Evolutionary conservation across 1,140 invertebrate species (phyloP).

Genomic region (Amphibalanus amphitrite): DNA sequence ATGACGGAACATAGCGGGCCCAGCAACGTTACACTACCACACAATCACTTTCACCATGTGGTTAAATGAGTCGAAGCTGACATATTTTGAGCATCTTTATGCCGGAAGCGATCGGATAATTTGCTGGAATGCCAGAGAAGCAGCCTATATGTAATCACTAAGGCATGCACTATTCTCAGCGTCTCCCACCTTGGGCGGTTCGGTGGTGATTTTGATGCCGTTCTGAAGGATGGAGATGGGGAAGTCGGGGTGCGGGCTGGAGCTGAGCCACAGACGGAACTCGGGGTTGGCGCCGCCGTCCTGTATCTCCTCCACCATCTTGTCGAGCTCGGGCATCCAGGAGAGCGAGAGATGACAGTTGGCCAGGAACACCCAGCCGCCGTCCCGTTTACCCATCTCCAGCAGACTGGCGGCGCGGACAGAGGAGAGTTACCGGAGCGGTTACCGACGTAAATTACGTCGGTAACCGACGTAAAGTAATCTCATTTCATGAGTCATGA

Average conservation of each 20-base stretch:
- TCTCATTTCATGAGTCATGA: too few relatives aligned
- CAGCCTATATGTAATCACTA: constrained; percentile 67
- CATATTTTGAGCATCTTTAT: too few relatives aligned
- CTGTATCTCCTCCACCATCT: constrained; percentile 58
- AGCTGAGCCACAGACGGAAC: constrained; percentile 36
- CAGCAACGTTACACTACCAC: too few relatives aligned
- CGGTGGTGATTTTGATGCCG: constrained; percentile 37
- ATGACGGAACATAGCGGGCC: too few relatives aligned
- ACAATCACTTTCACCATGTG: too few relatives aligned
- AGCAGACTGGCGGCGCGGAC: constrained; percentile 43
- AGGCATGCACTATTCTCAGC: too few relatives aligned
- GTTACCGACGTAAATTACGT: too few relatives aligned
- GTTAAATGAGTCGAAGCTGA: too few relatives aligned
- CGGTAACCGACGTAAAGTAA: too few relatives aligned
- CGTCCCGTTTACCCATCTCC: constrained; percentile 30
- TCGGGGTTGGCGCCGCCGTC: constrained; percentile 27
- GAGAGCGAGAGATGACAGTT: constrained; percentile 77
- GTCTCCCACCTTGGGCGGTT: constrained; percentile 43
- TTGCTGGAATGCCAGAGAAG: too few relatives aligned
- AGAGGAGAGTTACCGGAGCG: too few relatives aligned
- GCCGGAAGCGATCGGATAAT: too few relatives aligned
- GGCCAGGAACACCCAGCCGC: constrained; percentile 27
- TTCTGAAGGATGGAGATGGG: constrained; percentile 36
- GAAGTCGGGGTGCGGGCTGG: constrained; percentile 33
- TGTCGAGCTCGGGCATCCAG: constrained; percentile 73